These are phyloP conservation scores for Chionis minor DNA, from an alignment of 2,113 vertebrate species.

Conservation along the genomic window DNA sequence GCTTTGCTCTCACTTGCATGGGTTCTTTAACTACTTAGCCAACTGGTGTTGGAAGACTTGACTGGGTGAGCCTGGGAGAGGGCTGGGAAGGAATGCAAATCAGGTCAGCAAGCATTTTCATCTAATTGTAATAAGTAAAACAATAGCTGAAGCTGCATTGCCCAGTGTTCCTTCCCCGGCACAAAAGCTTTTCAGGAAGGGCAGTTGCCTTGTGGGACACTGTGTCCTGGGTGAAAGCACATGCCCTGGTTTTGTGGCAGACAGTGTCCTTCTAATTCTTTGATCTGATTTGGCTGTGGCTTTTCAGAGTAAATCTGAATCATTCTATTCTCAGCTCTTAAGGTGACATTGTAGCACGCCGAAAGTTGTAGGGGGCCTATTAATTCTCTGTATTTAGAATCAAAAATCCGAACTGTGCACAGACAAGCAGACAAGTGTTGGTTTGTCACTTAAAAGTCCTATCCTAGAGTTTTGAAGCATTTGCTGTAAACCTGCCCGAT, in stretches of 20 bases:
- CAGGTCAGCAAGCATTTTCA: conserved; percentile 36
- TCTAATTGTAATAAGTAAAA: conserved; percentile 7
- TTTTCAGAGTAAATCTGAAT: conserved; percentile 65
- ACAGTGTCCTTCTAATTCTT: conserved; percentile 64
- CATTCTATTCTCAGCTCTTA: conserved; percentile 59
- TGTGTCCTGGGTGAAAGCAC: conserved; percentile 53
- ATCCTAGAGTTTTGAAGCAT: not conserved
- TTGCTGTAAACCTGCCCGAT: not conserved
- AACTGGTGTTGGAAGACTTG: conserved; percentile 8
- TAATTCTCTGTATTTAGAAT: not conserved
- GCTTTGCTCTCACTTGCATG: conserved; percentile 23
- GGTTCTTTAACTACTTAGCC: conserved; percentile 53
- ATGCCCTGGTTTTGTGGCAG: conserved; percentile 60
- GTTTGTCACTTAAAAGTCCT: not conserved
- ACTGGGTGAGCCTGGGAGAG: conserved; percentile 3
- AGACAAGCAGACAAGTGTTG: not conserved
- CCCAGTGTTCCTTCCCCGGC: not conserved
- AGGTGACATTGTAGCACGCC: conserved; percentile 46
- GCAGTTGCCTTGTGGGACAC: conserved; percentile 12
- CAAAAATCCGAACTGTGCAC: not conserved
- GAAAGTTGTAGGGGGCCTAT: not conserved
- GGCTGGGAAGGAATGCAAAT: conserved; percentile 18
- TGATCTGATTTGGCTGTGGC: conserved; percentile 71
- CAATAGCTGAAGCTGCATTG: not conserved
- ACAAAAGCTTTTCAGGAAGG: conserved; percentile 51